Evolutionary conservation across 2,888 invertebrate species (phyloP).

Genomic region (Lycophotia porphyrea): DNA sequence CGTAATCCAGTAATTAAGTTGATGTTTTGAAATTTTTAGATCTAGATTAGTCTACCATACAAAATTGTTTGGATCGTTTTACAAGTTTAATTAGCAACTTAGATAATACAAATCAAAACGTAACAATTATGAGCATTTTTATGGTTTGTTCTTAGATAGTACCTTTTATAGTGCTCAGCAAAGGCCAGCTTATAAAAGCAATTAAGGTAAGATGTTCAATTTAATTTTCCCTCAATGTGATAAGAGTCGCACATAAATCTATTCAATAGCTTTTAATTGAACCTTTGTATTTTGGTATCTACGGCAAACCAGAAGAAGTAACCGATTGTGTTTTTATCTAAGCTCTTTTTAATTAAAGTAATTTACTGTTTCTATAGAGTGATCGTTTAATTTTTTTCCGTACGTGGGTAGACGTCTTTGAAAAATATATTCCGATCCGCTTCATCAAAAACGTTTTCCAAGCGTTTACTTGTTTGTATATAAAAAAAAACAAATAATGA

Average conservation of each 20-base stretch:
- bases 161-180: neutral
- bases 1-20: neutral
- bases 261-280: neutral
- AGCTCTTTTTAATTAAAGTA: neutral
- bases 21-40: neutral
- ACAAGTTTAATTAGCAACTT: neutral
- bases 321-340: neutral
- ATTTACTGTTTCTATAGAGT: constrained; percentile 5
- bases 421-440: neutral
- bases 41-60: neutral
- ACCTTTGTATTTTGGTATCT: neutral
- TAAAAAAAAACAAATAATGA: neutral
- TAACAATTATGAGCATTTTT: neutral
- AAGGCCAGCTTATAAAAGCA: neutral
- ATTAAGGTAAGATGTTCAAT: neutral
- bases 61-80: neutral
- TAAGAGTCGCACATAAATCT: neutral
- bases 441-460: neutral
- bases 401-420: neutral
- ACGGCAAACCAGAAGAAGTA: neutral
- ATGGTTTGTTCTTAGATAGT: neutral
- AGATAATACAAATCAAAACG: neutral
- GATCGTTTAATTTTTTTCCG: neutral
- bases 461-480: neutral
- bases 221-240: neutral